These are phyloP conservation scores for Ptychadena robeensis DNA, from an alignment of 2,797 vertebrate species.

Conservation along the genomic window DNA sequence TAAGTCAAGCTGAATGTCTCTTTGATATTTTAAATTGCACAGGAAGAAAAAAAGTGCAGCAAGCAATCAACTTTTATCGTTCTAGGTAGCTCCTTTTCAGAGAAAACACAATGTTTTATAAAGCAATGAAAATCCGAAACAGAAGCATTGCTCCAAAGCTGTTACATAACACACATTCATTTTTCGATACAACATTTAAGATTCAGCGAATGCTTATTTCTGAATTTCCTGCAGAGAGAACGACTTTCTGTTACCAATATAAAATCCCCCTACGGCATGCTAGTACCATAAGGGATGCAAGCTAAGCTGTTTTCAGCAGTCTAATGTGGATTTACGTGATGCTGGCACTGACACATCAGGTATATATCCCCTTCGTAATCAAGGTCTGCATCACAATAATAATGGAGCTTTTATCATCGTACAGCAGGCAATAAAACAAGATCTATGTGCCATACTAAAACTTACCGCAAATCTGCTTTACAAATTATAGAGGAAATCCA, in stretches of 20 bases:
- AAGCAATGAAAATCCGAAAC: too few species aligned
- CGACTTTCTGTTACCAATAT: background rate
- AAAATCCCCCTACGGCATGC: background rate
- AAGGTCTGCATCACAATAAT: background rate
- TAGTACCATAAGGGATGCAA: background rate
- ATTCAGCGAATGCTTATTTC: conserved; percentile 2
- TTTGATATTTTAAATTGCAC: too few species aligned
- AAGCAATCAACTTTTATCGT: too few species aligned
- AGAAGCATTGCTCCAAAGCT: background rate
- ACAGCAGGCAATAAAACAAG: background rate
- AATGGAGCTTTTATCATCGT: background rate
- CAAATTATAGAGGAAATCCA: background rate
- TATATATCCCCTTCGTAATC: background rate
- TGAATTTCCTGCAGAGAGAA: background rate
- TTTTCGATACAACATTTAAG: background rate
- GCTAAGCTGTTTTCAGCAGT: background rate
- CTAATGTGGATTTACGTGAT: background rate
- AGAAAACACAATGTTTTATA: too few species aligned
- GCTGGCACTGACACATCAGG: background rate
- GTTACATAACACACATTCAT: conserved; percentile 5
- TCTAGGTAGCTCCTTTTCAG: too few species aligned
- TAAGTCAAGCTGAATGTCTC: too few species aligned
- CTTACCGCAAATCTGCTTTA: too few species aligned
- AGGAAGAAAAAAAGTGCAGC: too few species aligned
- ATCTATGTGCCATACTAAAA: background rate